Base-by-base conservation (phyloP, 64 coral and sea anemone species). In the Hydrozoanthus tunicans region DNA sequence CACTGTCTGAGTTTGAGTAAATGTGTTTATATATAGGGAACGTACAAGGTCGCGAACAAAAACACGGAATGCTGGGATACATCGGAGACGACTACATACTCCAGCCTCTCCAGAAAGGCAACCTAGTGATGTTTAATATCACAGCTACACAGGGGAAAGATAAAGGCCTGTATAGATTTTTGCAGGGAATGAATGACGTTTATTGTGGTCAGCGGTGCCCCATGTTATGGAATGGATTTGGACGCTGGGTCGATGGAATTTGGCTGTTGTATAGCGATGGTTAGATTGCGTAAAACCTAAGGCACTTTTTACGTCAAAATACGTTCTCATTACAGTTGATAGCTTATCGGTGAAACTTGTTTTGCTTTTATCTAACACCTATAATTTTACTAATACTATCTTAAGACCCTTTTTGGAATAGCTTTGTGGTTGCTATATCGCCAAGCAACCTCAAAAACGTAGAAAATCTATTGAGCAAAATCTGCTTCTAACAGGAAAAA, bases 211-310 rank as follows among this genome's bases (percentile, higher is more conserved):
- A 83, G 69, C 58, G 62, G 56, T 92, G 79, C 64, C 9, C 80
- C 56, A 83, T 84, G 90, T 15, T 92, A 68, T 92, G 90, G 90
- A 92, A 92, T 75, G 90, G 80, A 53, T 26, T 84, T 56, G 90
- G 90, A 83, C 90, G 90, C 79, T 92, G 90, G 90, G 66, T 92
- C 5, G 57, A 92, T 10, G 58, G 64, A 14, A 17, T 52, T 53
- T 92, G 90, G 90, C 7, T 59, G 62, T 54, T 73, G 59, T 83
- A 92, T 13, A 51, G 24, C 13, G 80, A 92, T 84, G 90, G 90
- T 80, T 61, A 80, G 58, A 20, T 68, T 77, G 1, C 10, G 26
- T 14, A 90, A 20, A 69, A 90, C 7, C 2, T 43, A 43, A 43
- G 32, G 32, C 32, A 43, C 32, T 43, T 43, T 43, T 43, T 43